These are phyloP conservation scores for Caretta caretta DNA, from an alignment of 2,113 vertebrate species.

Conservation along the genomic window DNA sequence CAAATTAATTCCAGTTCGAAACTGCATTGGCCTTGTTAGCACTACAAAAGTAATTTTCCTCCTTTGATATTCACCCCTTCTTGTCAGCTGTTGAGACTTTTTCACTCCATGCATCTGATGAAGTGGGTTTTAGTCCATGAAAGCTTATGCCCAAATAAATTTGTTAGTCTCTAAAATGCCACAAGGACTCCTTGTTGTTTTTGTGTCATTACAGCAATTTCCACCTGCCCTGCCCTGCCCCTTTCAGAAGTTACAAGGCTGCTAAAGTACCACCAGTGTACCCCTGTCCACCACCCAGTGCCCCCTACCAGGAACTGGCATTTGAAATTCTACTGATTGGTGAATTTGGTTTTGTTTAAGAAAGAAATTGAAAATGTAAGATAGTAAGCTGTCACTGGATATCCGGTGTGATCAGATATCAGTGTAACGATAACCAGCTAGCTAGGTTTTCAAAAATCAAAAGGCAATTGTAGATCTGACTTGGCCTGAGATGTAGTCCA, in stretches of 20 bases:
- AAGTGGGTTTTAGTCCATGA: too few species aligned
- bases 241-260: neutral
- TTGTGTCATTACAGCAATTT: neutral
- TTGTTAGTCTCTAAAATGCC: too few species aligned
- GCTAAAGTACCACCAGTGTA: neutral
- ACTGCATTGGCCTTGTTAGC: too few species aligned
- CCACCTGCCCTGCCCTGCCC: neutral
- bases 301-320: neutral
- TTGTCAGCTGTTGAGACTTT: too few species aligned
- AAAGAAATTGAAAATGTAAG: neutral
- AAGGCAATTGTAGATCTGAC: neutral
- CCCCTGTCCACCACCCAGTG: neutral
- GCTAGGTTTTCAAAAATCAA: conserved; percentile 1
- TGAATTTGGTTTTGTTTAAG: neutral
- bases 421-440: neutral
- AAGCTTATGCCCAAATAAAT: too few species aligned
- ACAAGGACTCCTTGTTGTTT: too few species aligned
- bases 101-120: too few species aligned
- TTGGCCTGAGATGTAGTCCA: conserved; percentile 1
- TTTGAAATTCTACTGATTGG: neutral
- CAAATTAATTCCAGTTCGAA: too few species aligned
- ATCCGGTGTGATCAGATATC: neutral
- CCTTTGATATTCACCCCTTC: too few species aligned
- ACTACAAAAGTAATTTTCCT: too few species aligned
- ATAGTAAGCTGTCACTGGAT: neutral